These are phyloP conservation scores for Schrankia costaestrigalis DNA, from an alignment of 2,888 invertebrate genomes.

Conservation along the genomic window DNA sequence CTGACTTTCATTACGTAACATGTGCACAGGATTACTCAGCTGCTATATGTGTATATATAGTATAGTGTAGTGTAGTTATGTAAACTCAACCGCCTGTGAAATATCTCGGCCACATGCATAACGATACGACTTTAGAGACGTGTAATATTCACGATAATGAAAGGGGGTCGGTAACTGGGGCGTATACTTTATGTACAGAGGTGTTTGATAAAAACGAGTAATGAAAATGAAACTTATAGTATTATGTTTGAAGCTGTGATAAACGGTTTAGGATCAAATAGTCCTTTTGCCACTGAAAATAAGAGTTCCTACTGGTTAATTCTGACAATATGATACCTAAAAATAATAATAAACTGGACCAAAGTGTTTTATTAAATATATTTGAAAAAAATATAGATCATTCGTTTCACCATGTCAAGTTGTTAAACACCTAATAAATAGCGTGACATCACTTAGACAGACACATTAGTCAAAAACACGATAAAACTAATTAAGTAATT, in stretches of 20 bases:
- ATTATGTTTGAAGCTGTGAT: not conserved
- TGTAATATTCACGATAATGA: conserved; percentile 40
- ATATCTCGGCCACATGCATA: conserved; percentile 41
- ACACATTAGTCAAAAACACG: too few relatives aligned
- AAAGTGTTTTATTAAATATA: too few relatives aligned
- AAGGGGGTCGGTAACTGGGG: conserved; percentile 37
- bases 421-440: too few relatives aligned
- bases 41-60: conserved; percentile 20
- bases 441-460: too few relatives aligned
- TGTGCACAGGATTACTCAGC: conserved; percentile 39
- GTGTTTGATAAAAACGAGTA: conserved; percentile 14
- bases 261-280: not conserved
- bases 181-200: conserved; percentile 28
- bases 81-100: conserved; percentile 45
- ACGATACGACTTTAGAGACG: conserved; percentile 27
- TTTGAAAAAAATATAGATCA: too few relatives aligned
- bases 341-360: too few relatives aligned
- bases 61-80: conserved; percentile 38
- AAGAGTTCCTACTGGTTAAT: too few relatives aligned
- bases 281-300: too few relatives aligned
- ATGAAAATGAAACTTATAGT: not conserved
- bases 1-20: conserved; percentile 34
- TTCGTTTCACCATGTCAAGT: too few relatives aligned
- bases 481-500: too few relatives aligned
- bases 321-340: too few relatives aligned